Conservation (phyloP, 2,113 vertebrate species). For the Jaculus jaculus region DNA sequence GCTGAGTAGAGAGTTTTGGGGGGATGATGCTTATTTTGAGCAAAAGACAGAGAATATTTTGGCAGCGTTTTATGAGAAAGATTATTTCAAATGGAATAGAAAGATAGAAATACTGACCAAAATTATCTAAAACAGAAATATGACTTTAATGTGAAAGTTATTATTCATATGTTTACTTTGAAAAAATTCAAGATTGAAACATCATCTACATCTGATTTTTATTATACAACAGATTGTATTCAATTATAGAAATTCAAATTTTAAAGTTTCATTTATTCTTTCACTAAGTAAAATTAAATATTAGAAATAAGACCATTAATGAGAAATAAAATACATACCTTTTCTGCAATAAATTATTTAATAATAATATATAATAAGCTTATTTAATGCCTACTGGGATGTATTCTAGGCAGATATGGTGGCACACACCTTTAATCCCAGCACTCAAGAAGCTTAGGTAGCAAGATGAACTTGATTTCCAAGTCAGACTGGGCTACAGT, state of each 20-base stretch:
- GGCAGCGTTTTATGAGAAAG: background rate
- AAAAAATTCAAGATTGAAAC: conserved; percentile 36
- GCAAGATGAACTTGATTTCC: too few relatives aligned
- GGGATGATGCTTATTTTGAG: background rate
- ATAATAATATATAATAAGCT: too few relatives aligned
- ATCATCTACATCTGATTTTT: background rate
- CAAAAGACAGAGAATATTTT: background rate
- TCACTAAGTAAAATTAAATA: conserved; percentile 2
- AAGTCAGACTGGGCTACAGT: too few relatives aligned
- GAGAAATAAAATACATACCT: background rate
- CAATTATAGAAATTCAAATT: background rate
- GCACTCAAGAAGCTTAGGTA: too few relatives aligned
- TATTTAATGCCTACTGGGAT: background rate
- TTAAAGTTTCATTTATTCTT: background rate
- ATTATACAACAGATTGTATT: background rate
- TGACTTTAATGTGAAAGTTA: background rate
- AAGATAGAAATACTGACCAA: background rate
- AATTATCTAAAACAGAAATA: background rate
- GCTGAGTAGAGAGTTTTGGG: background rate
- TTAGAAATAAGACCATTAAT: background rate
- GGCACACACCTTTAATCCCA: too few relatives aligned
- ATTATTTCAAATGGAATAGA: background rate
- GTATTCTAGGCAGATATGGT: too few relatives aligned
- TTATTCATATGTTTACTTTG: background rate
- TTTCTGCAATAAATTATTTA: background rate